Evolutionary conservation across 1,140 invertebrate genomes (phyloP), one percentile per base, ranked within the genome.

Genomic region (Arion vulgaris): DNA sequence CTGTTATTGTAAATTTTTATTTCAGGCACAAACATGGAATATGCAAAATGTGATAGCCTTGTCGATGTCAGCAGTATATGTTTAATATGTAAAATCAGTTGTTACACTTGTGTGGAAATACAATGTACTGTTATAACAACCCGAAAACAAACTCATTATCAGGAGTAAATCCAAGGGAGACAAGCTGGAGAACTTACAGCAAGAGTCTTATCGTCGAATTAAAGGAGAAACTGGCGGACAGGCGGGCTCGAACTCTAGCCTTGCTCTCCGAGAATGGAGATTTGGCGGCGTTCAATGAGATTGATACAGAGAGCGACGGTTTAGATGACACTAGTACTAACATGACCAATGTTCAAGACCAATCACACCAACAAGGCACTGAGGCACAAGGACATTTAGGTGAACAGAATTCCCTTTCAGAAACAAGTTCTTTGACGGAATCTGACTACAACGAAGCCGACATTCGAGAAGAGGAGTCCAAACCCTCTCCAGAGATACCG

Each of bases 291-390:
- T 80, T 80, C 26, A 32, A 51, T 1, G 78, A 80, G 41, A 51
- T 80, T 5, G 78, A 80, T 36, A 71, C 78, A 15, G 78, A 80
- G 32, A 80, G 78, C 32, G 78, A 80, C 26, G 78, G 78, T 0
- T 39, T 80, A 38, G 78, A 80, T 34, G 78, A 80, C 28, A 80
- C 78, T 0, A 80, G 78, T 41, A 71, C 78, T 26, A 69, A 80
- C 53, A 17, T 78, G 51, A 78, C 76, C 38, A 78, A 39, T n/a
- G 38, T 36, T 19, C 23, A 51, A 34, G 74, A 57, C n/a, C 1
- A 1, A 5, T 32, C 32, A 19, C 1, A 13, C n/a, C n/a, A 39
- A 23, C 13, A 57, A 34, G 49, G 66, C 2, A 36, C 23, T 1
- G 2, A 66, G 32, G 17, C 7, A 13, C 28, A 32, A 19, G 76